Percentiles rank a stretch among this genome's conserved stretches.
Evolutionary conservation across 2,888 invertebrate species (phyloP).

Genomic region (Melolontha melolontha): DNA sequence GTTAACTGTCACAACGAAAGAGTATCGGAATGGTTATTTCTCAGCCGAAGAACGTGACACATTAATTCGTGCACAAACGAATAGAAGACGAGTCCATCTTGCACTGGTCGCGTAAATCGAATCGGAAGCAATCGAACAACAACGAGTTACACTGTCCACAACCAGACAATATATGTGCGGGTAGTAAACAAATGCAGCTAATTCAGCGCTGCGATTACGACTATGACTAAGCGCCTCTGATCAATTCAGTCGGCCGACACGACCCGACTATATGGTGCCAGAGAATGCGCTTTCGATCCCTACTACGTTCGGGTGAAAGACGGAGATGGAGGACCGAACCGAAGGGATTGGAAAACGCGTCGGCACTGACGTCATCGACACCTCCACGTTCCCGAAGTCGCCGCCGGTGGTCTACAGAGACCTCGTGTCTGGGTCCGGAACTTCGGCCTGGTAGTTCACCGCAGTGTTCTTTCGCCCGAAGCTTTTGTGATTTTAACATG

Average conservation of each 20-base stretch:
- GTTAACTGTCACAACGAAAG: too few relatives aligned
- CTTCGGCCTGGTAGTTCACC: background rate
- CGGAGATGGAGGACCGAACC: constrained; percentile 15
- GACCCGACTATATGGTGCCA: constrained; percentile 44
- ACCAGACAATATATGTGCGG: constrained; percentile 1
- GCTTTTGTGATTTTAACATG: constrained; percentile 1
- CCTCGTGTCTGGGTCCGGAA: constrained; percentile 43
- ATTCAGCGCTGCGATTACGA: constrained; percentile 38
- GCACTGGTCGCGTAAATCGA: background rate
- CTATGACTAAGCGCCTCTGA: constrained; percentile 42
- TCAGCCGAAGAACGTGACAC: too few relatives aligned
- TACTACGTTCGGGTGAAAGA: constrained; percentile 16
- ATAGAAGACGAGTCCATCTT: too few relatives aligned
- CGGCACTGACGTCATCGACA: constrained; percentile 48
- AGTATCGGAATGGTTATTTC: too few relatives aligned
- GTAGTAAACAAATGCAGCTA: constrained; percentile 42
- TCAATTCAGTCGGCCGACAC: constrained; percentile 42
- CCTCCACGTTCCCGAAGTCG: constrained; percentile 36
- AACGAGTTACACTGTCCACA: background rate
- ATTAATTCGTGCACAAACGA: too few relatives aligned
- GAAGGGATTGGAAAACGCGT: constrained; percentile 36
- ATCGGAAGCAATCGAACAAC: constrained; percentile 1
- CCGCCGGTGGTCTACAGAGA: constrained; percentile 40
- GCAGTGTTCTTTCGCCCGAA: background rate
- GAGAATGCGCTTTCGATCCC: constrained; percentile 46